Evolutionary conservation across 2,113 vertebrate species (phyloP).

Genomic region (Ammodramus savannarum): DNA sequence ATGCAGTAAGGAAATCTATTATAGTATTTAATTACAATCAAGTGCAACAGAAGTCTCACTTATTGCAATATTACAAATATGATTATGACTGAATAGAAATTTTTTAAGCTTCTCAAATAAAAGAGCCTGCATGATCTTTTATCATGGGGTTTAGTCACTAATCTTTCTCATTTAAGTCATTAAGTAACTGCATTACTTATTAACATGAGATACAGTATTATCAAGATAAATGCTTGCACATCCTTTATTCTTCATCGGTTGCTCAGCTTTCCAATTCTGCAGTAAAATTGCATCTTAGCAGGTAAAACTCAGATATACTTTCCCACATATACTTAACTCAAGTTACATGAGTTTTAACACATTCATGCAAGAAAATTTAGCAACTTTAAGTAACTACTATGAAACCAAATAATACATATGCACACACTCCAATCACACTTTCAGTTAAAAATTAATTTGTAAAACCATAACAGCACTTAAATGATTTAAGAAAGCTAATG

Average conservation of each 20-base stretch:
- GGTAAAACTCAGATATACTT: neutral
- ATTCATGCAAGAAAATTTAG: neutral
- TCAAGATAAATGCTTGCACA: neutral
- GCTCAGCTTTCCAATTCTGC: neutral
- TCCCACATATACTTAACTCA: neutral
- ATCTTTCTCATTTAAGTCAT: neutral
- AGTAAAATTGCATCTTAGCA: neutral
- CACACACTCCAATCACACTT: neutral
- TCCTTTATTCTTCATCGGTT: neutral
- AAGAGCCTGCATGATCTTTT: neutral
- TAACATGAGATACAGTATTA: neutral
- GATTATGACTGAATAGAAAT: neutral
- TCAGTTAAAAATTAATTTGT: neutral
- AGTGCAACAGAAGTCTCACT: neutral
- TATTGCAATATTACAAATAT: neutral
- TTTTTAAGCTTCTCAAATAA: neutral
- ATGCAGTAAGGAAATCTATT: neutral
- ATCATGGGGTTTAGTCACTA: neutral
- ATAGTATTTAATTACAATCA: neutral
- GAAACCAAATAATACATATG: neutral
- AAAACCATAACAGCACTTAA: neutral
- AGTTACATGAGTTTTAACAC: neutral
- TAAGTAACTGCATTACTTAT: neutral
- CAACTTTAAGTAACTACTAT: neutral
- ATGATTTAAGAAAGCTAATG: neutral